Conservation (phyloP, 2,888 invertebrate genomes). For the Stramonita haemastoma region DNA sequence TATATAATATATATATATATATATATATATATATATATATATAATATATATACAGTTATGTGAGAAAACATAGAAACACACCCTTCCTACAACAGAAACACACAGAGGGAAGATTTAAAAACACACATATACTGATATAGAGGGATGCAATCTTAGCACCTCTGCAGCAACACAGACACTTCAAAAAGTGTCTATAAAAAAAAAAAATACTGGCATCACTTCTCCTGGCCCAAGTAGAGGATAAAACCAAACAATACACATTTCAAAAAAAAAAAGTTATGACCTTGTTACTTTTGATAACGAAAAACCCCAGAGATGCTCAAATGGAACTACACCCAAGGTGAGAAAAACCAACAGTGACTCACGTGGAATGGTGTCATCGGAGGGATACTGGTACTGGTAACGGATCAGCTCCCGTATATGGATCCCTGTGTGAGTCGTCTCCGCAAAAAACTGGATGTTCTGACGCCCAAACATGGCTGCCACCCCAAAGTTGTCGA, state of each 20-base stretch:
- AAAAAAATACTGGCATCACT: too few species aligned
- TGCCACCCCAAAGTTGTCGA: slow-evolving; percentile 96
- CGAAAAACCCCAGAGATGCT: background rate
- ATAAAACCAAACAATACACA: background rate
- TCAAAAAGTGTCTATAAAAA: too few species aligned
- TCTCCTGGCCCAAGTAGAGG: too few species aligned
- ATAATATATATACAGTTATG: too few species aligned
- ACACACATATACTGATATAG: too few species aligned
- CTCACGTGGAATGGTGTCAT: slow-evolving; percentile 70
- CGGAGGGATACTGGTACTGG: slow-evolving; percentile 71
- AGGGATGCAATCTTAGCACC: too few species aligned
- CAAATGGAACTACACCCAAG: background rate
- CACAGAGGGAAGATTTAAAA: too few species aligned
- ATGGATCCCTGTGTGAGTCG: slow-evolving; percentile 74
- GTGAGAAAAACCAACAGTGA: background rate
- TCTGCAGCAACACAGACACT: too few species aligned
- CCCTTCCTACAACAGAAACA: too few species aligned
- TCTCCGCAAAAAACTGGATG: slow-evolving; percentile 75
- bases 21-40: too few species aligned
- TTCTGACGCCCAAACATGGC: slow-evolving; percentile 89
- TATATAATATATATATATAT: too few species aligned
- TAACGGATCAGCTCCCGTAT: slow-evolving; percentile 75
- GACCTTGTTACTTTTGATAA: background rate
- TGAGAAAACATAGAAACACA: too few species aligned
- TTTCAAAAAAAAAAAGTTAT: background rate